These are phyloP conservation scores for Hybognathus amarus DNA, from an alignment of 2,797 vertebrate genomes.

Conservation along the genomic window DNA sequence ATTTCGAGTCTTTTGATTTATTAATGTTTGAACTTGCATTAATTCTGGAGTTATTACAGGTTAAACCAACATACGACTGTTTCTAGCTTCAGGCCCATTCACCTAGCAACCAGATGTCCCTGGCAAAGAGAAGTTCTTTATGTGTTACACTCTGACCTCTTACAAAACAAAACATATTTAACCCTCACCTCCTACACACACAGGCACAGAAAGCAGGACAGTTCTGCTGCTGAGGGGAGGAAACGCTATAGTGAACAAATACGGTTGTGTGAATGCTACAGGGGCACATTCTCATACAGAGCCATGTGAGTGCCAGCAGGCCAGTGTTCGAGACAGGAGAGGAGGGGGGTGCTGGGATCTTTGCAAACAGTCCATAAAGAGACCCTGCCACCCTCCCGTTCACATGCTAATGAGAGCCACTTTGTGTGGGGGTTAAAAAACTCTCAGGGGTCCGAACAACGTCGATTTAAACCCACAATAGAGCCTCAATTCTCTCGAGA, in stretches of 20 bases:
- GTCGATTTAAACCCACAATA: constrained; percentile 59
- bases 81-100: constrained; percentile 53
- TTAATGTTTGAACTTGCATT: constrained; percentile 59
- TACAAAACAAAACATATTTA: constrained; percentile 62
- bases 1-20: constrained; percentile 40
- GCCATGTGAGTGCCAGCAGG: constrained; percentile 51
- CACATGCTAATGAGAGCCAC: constrained; percentile 85
- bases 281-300: constrained; percentile 71
- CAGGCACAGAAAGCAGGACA: constrained; percentile 47
- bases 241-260: constrained; percentile 66
- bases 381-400: constrained; percentile 79
- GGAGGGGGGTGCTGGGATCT: constrained; percentile 67
- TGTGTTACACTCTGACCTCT: constrained; percentile 63
- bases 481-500: constrained; percentile 51
- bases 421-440: constrained; percentile 83
- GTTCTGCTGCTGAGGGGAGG: constrained; percentile 45
- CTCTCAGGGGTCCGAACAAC: constrained; percentile 73
- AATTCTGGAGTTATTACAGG: constrained; percentile 59
- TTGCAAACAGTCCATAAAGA: constrained; percentile 81
- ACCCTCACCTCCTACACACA: constrained; percentile 40
- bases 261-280: constrained; percentile 68
- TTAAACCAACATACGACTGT: constrained; percentile 44
- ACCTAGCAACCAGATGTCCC: constrained; percentile 68
- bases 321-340: constrained; percentile 65
- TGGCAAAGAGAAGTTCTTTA: constrained; percentile 59